Evolutionary conservation across 1,140 invertebrate species (phyloP).

Genomic region (Atopsyche davidsoni): DNA sequence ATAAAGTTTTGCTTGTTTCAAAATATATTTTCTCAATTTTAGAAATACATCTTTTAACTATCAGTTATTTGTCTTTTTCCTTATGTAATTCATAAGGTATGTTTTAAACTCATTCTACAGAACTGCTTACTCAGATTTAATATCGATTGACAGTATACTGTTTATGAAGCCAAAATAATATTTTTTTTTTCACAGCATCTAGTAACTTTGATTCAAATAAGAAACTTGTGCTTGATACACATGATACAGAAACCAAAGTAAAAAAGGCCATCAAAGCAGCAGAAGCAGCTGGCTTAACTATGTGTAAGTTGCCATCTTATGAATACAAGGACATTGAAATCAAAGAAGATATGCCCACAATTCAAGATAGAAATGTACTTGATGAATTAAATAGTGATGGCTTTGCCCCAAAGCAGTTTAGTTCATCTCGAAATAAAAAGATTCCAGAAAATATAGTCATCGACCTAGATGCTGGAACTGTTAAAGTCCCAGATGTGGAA

Average conservation of each 20-base stretch:
- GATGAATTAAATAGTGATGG: constrained; percentile 44
- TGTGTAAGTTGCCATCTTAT: constrained; percentile 47
- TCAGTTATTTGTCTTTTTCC: neutral
- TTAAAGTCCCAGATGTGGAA: constrained; percentile 42
- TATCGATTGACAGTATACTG: neutral
- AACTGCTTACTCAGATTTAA: neutral
- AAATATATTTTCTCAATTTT: neutral
- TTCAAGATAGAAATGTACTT: constrained; percentile 44
- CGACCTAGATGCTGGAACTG: constrained; percentile 43
- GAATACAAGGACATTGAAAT: constrained; percentile 43
- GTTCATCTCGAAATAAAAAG: constrained; percentile 43
- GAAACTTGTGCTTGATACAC: constrained; percentile 29
- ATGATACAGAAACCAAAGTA: constrained; percentile 44
- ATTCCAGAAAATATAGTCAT: constrained; percentile 45
- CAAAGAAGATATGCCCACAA: constrained; percentile 48
- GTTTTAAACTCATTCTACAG: too few species aligned
- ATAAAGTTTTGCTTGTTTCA: neutral
- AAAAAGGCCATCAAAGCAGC: constrained; percentile 47
- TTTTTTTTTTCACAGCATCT: neutral
- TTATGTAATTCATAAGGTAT: neutral
- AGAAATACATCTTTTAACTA: neutral
- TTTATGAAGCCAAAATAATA: neutral
- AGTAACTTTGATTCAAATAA: neutral
- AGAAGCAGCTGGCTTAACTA: constrained; percentile 42
- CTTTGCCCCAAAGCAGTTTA: constrained; percentile 42